A percentile compares a stretch with the other conserved stretches of the same genome.
These are phyloP conservation scores for Ceramica pisi DNA, from an alignment of 2,888 invertebrate genomes.

Conservation along the genomic window DNA sequence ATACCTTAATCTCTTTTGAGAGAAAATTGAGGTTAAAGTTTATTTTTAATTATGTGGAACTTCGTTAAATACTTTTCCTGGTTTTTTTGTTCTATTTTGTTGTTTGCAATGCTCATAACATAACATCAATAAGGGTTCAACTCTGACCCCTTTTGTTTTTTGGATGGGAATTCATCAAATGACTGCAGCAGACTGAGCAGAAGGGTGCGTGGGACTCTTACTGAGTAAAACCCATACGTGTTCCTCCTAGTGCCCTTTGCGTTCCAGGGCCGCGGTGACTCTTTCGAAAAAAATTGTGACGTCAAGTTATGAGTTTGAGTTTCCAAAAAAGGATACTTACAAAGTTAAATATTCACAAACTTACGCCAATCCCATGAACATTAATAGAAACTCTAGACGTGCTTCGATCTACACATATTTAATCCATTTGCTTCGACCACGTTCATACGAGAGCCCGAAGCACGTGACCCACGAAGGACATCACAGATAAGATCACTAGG, in stretches of 20 bases:
- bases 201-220: too few relatives aligned
- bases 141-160: too few relatives aligned
- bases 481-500: slow-evolving; percentile 13
- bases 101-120: neutral
- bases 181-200: too few relatives aligned
- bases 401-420: neutral
- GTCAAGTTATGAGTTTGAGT: too few relatives aligned
- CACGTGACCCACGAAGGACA: slow-evolving; percentile 14
- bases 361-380: neutral
- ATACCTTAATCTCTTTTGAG: slow-evolving; percentile 6
- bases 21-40: neutral
- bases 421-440: neutral
- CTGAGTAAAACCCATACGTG: too few relatives aligned
- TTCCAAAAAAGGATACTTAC: too few relatives aligned
- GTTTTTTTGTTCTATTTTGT: neutral
- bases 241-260: too few relatives aligned
- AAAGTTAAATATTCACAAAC: too few relatives aligned
- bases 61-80: neutral
- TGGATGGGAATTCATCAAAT: too few relatives aligned
- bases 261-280: too few relatives aligned
- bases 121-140: too few relatives aligned
- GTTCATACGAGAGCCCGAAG: neutral
- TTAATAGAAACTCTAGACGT: neutral
- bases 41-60: neutral
- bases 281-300: too few relatives aligned